Conservation (phyloP, 2,888 invertebrate genomes). For the Drosophila melanosoma region DNA sequence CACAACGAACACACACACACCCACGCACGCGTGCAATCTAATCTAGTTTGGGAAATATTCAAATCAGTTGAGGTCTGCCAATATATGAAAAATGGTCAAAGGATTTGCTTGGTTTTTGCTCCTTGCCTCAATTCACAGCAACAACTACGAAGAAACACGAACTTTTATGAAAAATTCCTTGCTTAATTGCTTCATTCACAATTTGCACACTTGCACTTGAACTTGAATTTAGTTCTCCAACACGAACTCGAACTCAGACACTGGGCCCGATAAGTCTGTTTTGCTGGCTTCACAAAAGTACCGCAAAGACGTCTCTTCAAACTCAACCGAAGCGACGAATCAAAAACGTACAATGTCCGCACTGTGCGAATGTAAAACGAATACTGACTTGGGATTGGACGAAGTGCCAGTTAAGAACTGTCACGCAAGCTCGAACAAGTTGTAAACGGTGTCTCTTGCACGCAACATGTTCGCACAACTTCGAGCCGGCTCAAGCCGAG, state of each 20-base stretch:
- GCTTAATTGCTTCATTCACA: conserved; percentile 10
- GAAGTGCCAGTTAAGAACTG: conserved; percentile 68
- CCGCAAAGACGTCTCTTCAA: conserved; percentile 44
- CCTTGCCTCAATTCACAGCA: conserved; percentile 3
- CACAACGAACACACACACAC: conserved; percentile 28
- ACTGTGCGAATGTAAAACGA: conserved; percentile 68
- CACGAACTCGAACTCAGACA: conserved; percentile 7
- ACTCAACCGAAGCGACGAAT: conserved; percentile 15
- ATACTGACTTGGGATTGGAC: conserved; percentile 75
- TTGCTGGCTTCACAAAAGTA: conserved; percentile 24
- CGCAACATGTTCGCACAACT: conserved; percentile 56
- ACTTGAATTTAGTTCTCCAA: conserved; percentile 15
- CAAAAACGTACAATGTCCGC: conserved; percentile 44
- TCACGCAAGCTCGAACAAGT: conserved; percentile 48
- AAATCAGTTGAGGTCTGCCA: conserved; percentile 59
- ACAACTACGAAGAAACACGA: conserved; percentile 13
- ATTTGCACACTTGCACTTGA: conserved; percentile 18
- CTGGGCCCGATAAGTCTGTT: background rate
- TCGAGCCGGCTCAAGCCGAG: conserved; percentile 25
- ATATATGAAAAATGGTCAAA: conserved; percentile 48
- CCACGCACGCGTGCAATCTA: conserved; percentile 23
- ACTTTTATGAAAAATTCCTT: conserved; percentile 6
- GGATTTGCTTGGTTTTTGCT: conserved; percentile 28
- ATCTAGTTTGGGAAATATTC: conserved; percentile 58
- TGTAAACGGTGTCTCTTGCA: conserved; percentile 11